phyloP scores from a whole-genome alignment of 2,113 vertebrate genomes.

The Chrysochloris asiatica region DNA sequence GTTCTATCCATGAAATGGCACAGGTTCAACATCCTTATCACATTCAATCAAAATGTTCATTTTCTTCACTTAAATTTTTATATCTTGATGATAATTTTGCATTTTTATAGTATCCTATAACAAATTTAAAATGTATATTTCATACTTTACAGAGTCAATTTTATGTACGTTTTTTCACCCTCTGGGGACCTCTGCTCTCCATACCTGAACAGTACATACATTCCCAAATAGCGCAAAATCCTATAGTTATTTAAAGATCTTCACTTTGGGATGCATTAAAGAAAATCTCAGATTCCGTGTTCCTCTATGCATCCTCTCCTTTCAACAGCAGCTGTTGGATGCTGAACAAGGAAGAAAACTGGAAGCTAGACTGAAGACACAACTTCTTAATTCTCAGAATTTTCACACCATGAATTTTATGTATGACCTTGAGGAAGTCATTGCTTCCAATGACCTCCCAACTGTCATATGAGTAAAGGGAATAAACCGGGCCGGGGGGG shows the following conservation, averaged over 20 bases:
- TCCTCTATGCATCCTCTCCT: neutral
- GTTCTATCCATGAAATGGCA: neutral
- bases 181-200: neutral
- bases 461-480: no score
- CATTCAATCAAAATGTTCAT: neutral
- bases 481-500: no score
- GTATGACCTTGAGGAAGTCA: neutral
- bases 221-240: neutral
- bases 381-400: neutral
- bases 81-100: slow-evolving; percentile 26
- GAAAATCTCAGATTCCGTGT: neutral
- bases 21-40: neutral
- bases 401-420: neutral
- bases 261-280: neutral
- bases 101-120: neutral
- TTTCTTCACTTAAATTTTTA: slow-evolving; percentile 32
- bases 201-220: neutral
- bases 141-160: neutral
- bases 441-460: neutral
- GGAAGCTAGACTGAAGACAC: no score
- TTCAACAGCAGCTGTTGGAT: neutral
- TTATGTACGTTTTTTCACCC: neutral
- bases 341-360: neutral
- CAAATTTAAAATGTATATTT: neutral
- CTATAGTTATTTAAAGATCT: neutral